These are phyloP conservation scores for Myiothlypis coronata DNA, from an alignment of 2,797 vertebrate genomes.

Conservation along the genomic window DNA sequence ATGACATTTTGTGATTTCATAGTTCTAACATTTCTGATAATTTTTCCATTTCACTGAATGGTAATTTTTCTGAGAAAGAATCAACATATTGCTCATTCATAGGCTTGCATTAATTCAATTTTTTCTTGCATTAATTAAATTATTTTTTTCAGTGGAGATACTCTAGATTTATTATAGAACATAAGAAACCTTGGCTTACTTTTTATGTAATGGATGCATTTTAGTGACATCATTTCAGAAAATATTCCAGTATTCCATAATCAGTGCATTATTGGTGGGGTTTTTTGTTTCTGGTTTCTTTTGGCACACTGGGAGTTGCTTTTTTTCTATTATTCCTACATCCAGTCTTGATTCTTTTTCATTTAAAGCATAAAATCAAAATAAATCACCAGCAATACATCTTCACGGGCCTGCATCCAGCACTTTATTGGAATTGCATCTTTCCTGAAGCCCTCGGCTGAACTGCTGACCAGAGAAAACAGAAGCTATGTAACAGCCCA, in stretches of 20 bases:
- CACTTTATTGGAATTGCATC: background rate
- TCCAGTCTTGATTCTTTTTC: background rate
- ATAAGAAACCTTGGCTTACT: background rate
- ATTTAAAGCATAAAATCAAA: background rate
- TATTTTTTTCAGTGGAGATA: background rate
- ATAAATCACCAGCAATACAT: background rate
- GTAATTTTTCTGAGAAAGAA: background rate
- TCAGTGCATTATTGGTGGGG: background rate
- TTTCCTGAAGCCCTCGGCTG: background rate
- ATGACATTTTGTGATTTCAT: background rate
- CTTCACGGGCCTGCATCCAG: background rate
- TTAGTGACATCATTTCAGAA: background rate
- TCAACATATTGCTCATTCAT: background rate
- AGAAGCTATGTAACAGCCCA: background rate
- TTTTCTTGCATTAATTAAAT: background rate
- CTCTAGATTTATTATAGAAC: background rate
- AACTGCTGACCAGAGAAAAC: background rate
- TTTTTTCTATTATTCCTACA: background rate
- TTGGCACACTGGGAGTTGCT: fast-evolving
- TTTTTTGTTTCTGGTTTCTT: background rate
- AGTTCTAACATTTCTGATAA: background rate
- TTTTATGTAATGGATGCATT: background rate
- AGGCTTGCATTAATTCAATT: background rate
- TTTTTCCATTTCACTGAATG: background rate
- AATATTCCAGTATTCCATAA: background rate